Evolutionary conservation across 2,888 invertebrate species (phyloP).

Genomic region (Melangyna quadrimaculata): DNA sequence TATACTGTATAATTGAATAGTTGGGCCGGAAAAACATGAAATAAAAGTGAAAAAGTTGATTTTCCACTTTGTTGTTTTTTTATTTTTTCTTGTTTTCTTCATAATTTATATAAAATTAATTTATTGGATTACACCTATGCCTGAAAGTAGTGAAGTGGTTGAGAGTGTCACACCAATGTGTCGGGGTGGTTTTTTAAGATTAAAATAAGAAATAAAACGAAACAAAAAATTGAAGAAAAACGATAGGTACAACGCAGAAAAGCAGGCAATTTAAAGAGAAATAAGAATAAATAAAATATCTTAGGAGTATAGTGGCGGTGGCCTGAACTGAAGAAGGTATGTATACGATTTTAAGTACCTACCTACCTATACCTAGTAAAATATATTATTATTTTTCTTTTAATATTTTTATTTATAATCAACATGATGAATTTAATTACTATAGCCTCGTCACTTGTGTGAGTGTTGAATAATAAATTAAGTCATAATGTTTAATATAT

Average conservation of each 20-base stretch:
- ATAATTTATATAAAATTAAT: slow-evolving; percentile 24
- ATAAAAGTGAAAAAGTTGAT: slow-evolving; percentile 71
- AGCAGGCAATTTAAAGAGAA: neutral
- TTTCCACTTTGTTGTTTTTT: slow-evolving; percentile 50
- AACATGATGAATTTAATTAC: neutral
- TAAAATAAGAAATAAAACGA: neutral
- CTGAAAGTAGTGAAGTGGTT: slow-evolving; percentile 32
- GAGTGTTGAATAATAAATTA: slow-evolving; percentile 14
- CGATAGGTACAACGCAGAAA: slow-evolving; percentile 40
- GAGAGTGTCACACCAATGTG: slow-evolving; percentile 50
- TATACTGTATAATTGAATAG: slow-evolving; percentile 56
- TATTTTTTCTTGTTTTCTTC: slow-evolving; percentile 26
- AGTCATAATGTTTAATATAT: neutral
- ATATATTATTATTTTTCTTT: neutral
- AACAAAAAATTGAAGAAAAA: slow-evolving; percentile 23
- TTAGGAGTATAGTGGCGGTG: slow-evolving; percentile 21
- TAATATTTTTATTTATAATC: neutral
- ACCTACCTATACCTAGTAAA: neutral
- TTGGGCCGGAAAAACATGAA: slow-evolving; percentile 65
- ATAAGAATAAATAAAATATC: slow-evolving; percentile 2
- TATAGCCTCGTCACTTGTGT: neutral
- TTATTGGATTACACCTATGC: slow-evolving; percentile 60
- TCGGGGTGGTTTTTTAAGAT: slow-evolving; percentile 59
- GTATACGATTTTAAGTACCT: neutral
- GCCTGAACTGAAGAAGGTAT: neutral